A percentile compares a stretch with the other conserved stretches of the same genome.
Conservation (phyloP, 2,888 invertebrate genomes). For the Caenorhabditis virilis region DNA sequence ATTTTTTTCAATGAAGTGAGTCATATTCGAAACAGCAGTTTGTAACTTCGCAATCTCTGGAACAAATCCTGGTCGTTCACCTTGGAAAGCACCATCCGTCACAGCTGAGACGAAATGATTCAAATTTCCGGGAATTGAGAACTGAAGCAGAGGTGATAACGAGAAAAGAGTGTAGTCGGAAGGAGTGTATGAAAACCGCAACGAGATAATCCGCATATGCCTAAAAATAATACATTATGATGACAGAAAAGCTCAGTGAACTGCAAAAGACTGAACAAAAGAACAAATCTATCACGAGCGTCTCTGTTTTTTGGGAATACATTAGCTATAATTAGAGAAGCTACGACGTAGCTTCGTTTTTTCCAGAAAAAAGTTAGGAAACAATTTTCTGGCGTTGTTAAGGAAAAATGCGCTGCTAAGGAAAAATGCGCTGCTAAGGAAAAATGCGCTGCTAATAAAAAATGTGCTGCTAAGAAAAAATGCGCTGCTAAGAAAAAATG, state of each 20-base stretch:
- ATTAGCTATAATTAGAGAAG: not conserved
- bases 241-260: no score
- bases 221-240: conserved; percentile 56
- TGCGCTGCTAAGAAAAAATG: no score
- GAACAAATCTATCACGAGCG: no score
- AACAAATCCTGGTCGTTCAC: conserved; percentile 48
- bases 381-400: no score
- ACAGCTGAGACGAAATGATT: conserved; percentile 43
- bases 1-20: conserved; percentile 40
- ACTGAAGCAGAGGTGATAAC: conserved; percentile 60
- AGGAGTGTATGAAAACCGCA: conserved; percentile 62
- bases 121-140: conserved; percentile 62
- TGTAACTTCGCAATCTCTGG: conserved; percentile 44
- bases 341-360: no score
- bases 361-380: not conserved
- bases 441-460: no score
- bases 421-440: no score
- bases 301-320: no score
- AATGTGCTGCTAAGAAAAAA: no score
- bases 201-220: conserved; percentile 62
- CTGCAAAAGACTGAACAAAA: not conserved
- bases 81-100: conserved; percentile 14
- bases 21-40: conserved; percentile 49
- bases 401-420: no score
- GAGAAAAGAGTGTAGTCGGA: conserved; percentile 54